A percentile compares a stretch with the other conserved stretches of the same genome.
Conservation (phyloP, 2,113 vertebrate genomes). For the Phrynosoma platyrhinos region DNA sequence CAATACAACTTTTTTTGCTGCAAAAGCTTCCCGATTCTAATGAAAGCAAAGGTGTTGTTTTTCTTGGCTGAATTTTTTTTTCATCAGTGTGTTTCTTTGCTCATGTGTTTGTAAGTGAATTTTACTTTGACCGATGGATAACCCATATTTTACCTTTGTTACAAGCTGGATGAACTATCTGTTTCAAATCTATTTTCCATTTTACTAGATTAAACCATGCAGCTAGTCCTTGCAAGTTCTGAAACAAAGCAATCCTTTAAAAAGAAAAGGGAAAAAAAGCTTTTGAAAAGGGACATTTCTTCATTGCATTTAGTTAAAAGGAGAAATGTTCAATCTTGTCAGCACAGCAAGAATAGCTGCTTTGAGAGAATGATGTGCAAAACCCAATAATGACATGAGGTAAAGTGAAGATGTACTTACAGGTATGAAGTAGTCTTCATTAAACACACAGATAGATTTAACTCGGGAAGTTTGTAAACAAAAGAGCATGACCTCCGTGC, state of each 20-base stretch:
- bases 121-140: background rate
- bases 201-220: conserved; percentile 44
- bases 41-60: background rate
- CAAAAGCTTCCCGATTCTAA: too few relatives aligned
- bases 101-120: background rate
- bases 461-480: conserved; percentile 47
- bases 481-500: conserved; percentile 40
- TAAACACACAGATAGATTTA: conserved; percentile 33
- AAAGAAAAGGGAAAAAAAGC: background rate
- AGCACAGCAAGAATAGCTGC: conserved; percentile 50
- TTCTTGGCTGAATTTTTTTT: background rate
- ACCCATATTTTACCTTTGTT: conserved; percentile 43
- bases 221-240: conserved; percentile 58
- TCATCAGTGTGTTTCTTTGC: background rate
- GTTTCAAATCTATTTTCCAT: conserved; percentile 36
- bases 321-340: conserved; percentile 50
- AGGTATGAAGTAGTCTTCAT: conserved; percentile 27
- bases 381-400: conserved; percentile 50
- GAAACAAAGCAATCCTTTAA: conserved; percentile 11
- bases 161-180: conserved; percentile 35
- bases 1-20: too few relatives aligned
- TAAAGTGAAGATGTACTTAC: conserved; percentile 52
- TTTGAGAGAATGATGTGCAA: conserved; percentile 55
- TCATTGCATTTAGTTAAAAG: conserved; percentile 35
- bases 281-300: conserved; percentile 15